These are phyloP conservation scores for Nematostella vectensis DNA, from an alignment of 92 coral and sea anemone species.

Conservation along the genomic window DNA sequence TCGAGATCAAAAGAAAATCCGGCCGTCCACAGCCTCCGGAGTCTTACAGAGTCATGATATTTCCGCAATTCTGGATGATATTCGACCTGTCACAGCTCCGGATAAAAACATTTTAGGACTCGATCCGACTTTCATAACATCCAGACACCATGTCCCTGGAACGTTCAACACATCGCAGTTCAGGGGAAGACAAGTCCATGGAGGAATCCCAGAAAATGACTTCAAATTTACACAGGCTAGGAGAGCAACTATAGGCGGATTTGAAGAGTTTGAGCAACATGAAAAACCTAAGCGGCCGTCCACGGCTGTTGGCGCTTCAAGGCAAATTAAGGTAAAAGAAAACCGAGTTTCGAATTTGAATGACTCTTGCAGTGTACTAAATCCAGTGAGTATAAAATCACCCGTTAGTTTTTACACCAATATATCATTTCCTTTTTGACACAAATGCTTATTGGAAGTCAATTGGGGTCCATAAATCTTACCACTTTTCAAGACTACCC, in stretches of 20 bases:
- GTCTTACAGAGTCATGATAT: constrained; percentile 79
- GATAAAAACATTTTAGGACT: constrained; percentile 79
- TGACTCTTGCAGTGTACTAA: too few species aligned
- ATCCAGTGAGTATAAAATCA: neutral
- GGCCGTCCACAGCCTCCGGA: constrained; percentile 97
- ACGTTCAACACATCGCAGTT: constrained; percentile 61
- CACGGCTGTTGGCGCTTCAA: constrained; percentile 69
- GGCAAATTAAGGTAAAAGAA: constrained; percentile 66
- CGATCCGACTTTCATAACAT: constrained; percentile 95
- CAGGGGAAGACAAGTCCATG: constrained; percentile 93
- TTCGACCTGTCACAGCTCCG: constrained; percentile 88
- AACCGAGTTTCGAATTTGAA: neutral
- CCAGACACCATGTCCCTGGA: constrained; percentile 99
- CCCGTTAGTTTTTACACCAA: constrained; percentile 1
- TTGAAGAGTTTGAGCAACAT: constrained; percentile 70
- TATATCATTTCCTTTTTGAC: neutral
- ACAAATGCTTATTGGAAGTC: too few species aligned
- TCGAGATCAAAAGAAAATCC: constrained; percentile 49
- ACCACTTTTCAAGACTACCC: too few species aligned
- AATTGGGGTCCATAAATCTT: too few species aligned
- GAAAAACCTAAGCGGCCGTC: constrained; percentile 87
- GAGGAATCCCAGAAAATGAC: constrained; percentile 90
- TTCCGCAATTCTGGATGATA: constrained; percentile 73
- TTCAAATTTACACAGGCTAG: constrained; percentile 74
- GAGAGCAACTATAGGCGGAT: constrained; percentile 87